Percentiles rank a stretch among this genome's conserved stretches.
Evolutionary conservation across 2,113 vertebrate genomes (phyloP).

Genomic region (Drymodes brunneopygia): DNA sequence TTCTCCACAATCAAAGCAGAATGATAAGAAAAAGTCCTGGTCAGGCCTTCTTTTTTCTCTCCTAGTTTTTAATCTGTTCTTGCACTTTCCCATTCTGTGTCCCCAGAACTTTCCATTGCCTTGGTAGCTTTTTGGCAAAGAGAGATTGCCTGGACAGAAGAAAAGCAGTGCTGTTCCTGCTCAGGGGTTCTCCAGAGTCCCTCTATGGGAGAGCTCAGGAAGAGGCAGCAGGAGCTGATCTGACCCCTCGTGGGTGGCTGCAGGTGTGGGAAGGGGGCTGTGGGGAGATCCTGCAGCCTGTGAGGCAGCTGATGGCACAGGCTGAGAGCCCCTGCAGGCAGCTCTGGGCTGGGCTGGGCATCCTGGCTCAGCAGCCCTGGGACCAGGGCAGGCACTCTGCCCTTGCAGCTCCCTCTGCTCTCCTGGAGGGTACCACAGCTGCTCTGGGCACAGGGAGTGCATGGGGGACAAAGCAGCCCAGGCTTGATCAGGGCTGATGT

Average conservation of each 20-base stretch:
- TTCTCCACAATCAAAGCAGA: background rate
- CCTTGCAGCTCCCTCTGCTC: background rate
- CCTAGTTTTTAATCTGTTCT: background rate
- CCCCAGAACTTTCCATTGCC: background rate
- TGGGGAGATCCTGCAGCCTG: background rate
- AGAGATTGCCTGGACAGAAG: background rate
- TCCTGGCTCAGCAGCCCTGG: background rate
- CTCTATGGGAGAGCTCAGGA: background rate
- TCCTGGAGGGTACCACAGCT: background rate
- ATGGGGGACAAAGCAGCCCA: background rate
- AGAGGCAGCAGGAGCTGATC: background rate
- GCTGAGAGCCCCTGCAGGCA: background rate
- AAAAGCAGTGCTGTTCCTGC: background rate
- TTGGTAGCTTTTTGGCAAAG: background rate
- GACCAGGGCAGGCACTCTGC: background rate
- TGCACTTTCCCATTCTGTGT: background rate
- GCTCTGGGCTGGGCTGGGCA: too few relatives aligned
- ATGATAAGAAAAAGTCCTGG: background rate
- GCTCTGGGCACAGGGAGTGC: background rate
- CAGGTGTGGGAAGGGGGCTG: background rate
- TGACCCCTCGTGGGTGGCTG: fast-evolving
- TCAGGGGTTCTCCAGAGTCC: background rate
- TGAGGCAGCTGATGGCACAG: background rate
- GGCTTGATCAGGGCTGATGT: fast-evolving
- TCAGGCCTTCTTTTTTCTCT: background rate